Percentiles rank a stretch among this genome's conserved stretches.
These are phyloP conservation scores for Lepidurus packardi DNA, from an alignment of 1,140 invertebrate species.

Conservation along the genomic window DNA sequence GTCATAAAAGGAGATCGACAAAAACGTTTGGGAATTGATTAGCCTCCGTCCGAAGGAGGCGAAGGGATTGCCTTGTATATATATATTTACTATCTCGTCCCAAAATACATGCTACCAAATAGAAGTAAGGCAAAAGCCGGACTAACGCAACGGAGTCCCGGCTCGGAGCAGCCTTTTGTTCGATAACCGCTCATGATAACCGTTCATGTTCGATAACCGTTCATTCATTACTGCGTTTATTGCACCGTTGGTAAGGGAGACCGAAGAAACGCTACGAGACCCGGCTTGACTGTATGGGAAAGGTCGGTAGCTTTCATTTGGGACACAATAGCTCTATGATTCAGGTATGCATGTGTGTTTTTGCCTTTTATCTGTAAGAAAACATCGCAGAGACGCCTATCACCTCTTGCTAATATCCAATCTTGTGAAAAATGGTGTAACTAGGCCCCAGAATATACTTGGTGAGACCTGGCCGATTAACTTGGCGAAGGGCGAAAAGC, in stretches of 20 bases:
- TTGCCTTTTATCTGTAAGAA: not conserved
- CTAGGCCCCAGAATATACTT: not conserved
- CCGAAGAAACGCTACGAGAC: no score
- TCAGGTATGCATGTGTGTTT: no score
- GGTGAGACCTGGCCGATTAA: not conserved
- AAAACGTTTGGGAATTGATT: not conserved
- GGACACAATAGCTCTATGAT: no score
- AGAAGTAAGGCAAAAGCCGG: not conserved
- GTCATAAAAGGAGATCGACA: not conserved
- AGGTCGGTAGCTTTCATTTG: not conserved
- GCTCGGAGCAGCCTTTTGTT: no score
- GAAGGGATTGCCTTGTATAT: not conserved
- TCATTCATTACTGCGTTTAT: no score
- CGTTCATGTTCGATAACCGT: no score
- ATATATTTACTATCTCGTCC: constrained; percentile 19
- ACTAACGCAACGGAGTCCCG: not conserved
- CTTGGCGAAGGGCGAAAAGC: not conserved
- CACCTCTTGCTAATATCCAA: not conserved
- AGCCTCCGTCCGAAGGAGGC: not conserved
- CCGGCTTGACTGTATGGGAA: not conserved
- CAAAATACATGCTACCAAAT: not conserved
- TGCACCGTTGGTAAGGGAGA: no score
- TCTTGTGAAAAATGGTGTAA: not conserved
- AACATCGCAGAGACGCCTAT: constrained; percentile 5
- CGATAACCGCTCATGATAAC: no score